Conservation (phyloP, 2,113 vertebrate genomes). For the Melierax canorus region DNA sequence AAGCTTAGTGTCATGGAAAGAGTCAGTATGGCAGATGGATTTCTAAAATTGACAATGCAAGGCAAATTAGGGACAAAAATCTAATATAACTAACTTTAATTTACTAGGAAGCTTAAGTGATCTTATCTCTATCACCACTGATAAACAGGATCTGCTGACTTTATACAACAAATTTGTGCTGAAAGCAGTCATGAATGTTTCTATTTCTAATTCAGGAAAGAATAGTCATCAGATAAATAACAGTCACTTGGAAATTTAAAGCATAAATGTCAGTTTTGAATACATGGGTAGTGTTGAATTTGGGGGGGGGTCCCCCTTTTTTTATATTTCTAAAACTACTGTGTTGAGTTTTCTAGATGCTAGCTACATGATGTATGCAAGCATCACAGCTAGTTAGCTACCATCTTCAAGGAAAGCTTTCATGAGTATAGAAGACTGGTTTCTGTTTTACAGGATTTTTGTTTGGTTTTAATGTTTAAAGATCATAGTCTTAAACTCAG, state of each 20-base stretch:
- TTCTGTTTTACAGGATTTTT: not conserved
- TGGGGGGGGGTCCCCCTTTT: accelerated
- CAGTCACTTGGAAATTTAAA: not conserved
- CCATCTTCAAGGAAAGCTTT: not conserved
- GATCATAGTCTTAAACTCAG: not conserved
- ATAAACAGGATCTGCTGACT: not conserved
- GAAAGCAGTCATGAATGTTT: not conserved
- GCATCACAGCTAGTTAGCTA: not conserved
- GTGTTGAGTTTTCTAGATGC: not conserved
- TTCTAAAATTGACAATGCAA: not conserved
- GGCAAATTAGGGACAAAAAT: not conserved
- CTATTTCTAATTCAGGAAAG: not conserved
- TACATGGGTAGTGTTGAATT: not conserved
- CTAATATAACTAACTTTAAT: not conserved
- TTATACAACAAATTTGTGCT: not conserved
- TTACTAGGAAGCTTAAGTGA: not conserved
- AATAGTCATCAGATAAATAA: not conserved
- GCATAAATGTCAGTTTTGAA: not conserved
- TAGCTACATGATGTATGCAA: not conserved
- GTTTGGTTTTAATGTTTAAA: not conserved
- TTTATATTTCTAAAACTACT: not conserved
- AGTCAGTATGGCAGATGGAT: not conserved
- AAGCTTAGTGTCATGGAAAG: not conserved
- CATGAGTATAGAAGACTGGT: not conserved
- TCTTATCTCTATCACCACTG: not conserved